These are phyloP conservation scores for Nysson spinosus DNA, from an alignment of 2,888 invertebrate genomes.

Conservation along the genomic window DNA sequence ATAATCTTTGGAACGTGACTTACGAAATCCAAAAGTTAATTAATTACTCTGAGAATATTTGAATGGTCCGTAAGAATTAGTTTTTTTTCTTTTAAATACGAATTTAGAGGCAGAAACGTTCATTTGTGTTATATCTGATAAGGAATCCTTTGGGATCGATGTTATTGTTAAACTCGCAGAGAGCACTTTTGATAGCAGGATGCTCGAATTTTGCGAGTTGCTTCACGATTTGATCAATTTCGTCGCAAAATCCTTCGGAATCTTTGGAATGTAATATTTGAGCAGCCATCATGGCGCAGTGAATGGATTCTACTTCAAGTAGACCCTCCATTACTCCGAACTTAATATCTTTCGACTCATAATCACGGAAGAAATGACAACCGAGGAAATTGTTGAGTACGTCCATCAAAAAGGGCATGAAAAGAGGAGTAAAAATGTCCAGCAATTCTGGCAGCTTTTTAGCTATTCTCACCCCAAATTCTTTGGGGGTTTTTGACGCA, in stretches of 20 bases:
- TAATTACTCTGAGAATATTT: no score
- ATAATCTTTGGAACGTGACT: no score
- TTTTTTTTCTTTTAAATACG: no score
- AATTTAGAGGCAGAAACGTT: no score
- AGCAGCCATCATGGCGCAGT: constrained; percentile 27
- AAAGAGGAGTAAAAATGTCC: constrained; percentile 13
- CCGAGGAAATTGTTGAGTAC: neutral
- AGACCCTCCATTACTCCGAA: constrained; percentile 28
- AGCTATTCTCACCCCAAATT: constrained; percentile 40
- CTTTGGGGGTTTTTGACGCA: neutral
- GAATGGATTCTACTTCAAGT: neutral
- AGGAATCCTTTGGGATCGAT: no score
- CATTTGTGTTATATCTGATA: no score
- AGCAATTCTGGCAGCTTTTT: constrained; percentile 20
- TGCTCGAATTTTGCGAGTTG: neutral
- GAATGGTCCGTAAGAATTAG: no score
- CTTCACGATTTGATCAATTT: neutral
- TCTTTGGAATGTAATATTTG: constrained; percentile 10
- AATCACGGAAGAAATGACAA: rapidly evolving
- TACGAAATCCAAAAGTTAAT: no score
- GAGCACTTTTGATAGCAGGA: constrained; percentile 16
- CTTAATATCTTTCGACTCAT: neutral
- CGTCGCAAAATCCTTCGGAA: neutral
- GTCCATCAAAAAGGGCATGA: neutral
- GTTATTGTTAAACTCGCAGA: constrained; percentile 14